Conservation (phyloP, 2,797 vertebrate species). For the Pelodytes ibericus region DNA sequence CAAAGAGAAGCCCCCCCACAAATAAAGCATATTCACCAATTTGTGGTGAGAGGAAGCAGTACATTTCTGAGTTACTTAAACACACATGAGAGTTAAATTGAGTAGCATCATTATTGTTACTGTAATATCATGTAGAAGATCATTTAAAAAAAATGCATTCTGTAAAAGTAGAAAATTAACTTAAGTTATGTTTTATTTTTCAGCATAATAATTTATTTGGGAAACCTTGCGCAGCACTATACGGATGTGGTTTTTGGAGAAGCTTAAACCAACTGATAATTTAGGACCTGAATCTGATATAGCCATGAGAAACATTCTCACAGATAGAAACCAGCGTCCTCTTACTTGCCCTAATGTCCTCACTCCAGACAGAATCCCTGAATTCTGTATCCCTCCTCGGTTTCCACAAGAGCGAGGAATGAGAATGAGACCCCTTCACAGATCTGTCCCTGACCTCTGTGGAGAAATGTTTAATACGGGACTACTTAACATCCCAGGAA, state of each 20-base stretch:
- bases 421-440: constrained; percentile 20
- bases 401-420: constrained; percentile 67
- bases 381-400: constrained; percentile 91
- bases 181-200: background rate
- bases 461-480: constrained; percentile 22
- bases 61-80: no score
- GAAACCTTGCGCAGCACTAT: background rate
- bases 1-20: no score
- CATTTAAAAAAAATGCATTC: no score
- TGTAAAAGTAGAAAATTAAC: no score
- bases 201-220: background rate
- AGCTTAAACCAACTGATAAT: constrained; percentile 30
- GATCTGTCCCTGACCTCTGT: constrained; percentile 38
- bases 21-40: no score
- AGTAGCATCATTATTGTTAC: no score
- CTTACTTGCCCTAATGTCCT: constrained; percentile 83
- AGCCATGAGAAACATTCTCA: background rate
- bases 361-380: constrained; percentile 90
- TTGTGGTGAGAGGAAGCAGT: no score
- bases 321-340: constrained; percentile 3
- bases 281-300: background rate
- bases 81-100: no score
- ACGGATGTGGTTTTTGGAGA: constrained; percentile 49
- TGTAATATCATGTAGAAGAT: no score
- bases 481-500: constrained; percentile 58